phyloP scores from a whole-genome alignment of 2,797 vertebrate species.

The Avahi laniger region DNA sequence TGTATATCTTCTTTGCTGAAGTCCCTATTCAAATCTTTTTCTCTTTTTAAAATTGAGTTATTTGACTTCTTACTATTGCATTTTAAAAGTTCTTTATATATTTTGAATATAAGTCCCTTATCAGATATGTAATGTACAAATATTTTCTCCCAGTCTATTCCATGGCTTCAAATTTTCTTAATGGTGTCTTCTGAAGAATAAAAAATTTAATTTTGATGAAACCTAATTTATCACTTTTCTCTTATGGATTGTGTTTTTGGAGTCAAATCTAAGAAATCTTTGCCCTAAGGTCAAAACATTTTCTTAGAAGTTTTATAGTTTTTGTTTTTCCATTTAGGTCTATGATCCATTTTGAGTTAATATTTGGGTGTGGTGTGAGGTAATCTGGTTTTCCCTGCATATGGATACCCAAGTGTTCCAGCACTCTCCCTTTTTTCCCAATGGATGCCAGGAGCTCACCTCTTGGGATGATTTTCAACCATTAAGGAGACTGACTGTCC shows the following conservation, averaged over 20 bases:
- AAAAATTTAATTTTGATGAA: conserved; percentile 19
- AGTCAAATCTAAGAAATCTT: neutral
- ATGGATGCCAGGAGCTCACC: neutral
- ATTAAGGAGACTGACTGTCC: neutral
- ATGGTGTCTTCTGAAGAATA: neutral
- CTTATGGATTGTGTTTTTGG: neutral
- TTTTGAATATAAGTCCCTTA: neutral
- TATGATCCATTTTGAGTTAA: neutral
- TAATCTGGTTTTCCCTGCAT: neutral
- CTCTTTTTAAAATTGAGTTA: conserved; percentile 40
- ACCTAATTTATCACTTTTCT: neutral
- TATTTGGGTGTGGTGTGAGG: neutral
- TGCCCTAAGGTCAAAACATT: neutral
- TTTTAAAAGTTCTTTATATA: neutral
- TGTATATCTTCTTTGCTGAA: neutral
- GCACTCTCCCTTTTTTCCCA: neutral
- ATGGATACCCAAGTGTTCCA: neutral
- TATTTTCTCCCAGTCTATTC: conserved; percentile 15
- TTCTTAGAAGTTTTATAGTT: neutral
- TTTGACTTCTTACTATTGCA: conserved; percentile 17
- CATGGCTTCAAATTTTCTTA: conserved; percentile 29
- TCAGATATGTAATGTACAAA: neutral
- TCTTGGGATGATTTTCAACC: neutral
- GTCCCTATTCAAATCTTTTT: conserved; percentile 21
- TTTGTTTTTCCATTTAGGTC: neutral